These are phyloP conservation scores for Blera fallax DNA, from an alignment of 2,888 invertebrate species.

Conservation along the genomic window DNA sequence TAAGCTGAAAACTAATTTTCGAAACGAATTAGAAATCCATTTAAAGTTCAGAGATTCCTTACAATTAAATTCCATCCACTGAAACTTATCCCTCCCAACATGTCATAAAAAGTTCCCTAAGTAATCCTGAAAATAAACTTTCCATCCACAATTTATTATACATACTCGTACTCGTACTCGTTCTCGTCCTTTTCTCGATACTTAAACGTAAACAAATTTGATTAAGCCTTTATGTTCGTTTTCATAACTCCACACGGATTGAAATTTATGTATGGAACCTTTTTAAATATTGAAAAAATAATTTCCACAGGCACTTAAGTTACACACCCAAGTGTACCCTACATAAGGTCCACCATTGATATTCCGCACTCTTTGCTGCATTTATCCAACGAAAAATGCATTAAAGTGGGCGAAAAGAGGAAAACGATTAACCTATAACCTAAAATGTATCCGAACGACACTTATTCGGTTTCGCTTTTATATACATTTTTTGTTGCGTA, in stretches of 20 bases:
- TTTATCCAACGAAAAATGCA: conserved; percentile 8
- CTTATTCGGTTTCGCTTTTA: conserved; percentile 39
- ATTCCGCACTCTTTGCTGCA: background rate
- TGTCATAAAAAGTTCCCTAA: too few relatives aligned
- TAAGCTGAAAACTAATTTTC: too few relatives aligned
- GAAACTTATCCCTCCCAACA: too few relatives aligned
- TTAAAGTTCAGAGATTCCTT: too few relatives aligned
- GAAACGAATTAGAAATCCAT: too few relatives aligned
- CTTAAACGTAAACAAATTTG: background rate
- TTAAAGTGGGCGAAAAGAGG: conserved; percentile 4
- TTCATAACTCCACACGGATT: background rate
- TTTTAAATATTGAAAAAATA: conserved; percentile 10
- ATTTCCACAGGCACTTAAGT: background rate
- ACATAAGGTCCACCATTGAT: background rate
- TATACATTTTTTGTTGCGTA: background rate
- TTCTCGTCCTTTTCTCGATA: background rate
- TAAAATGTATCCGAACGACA: conserved; percentile 36
- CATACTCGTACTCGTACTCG: too few relatives aligned
- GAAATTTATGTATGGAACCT: background rate
- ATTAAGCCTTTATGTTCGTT: background rate
- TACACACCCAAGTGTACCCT: background rate
- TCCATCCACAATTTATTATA: background rate
- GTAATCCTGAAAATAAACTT: too few relatives aligned
- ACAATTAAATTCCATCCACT: too few relatives aligned
- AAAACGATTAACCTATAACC: conserved; percentile 41